Evolutionary conservation across 2,113 vertebrate genomes (phyloP), one percentile per base, ranked within the genome.

Genomic region (Oxyruncus cristatus): DNA sequence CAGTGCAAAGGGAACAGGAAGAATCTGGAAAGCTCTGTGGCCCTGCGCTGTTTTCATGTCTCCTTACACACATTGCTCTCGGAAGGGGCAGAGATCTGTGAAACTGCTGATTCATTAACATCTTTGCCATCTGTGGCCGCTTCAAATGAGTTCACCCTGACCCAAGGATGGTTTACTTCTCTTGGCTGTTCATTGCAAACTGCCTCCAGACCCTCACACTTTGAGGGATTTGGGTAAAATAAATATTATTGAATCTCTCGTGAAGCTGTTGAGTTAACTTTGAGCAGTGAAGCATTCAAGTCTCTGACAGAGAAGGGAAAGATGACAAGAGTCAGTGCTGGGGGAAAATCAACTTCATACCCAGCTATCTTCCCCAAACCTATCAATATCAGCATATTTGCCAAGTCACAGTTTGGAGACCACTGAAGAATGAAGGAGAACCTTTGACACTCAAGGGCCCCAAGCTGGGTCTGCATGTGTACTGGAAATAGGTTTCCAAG

Each of bases 81-180:
- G 65, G 49, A 94, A 91, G 33, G 53, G 62, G 62, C 88, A 96
- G 88, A 94, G 56, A 70, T 79, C 88, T 96, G 61, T 81, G 86
- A 80, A 96, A 91, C 35, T 81, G 96, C 88, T 95, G 80, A 96
- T 68, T 92, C 91, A 87, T 75, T 21, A 95, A 81, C 73, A 87
- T 87, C 65, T 65, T 75, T 85, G 76, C 62, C 68, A 62, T 87
- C 91, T 85, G 81, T 93, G 93, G 91, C 83, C 63, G 75, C 85
- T 93, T 86, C 83, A 95, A 89, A 92, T 62, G 46, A 84, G 71
- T 35, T 90, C 72, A 62, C 62, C 24, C 84, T 66, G 76, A 89
- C 58, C 56, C 73, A 76, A 91, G 70, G 88, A 91, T 89, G 42
- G 91, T 96, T 93, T 94, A 93, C 86, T 93, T 93, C 82, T 94